Conservation (phyloP, 2,113 vertebrate species). For the Lasiurus cinereus region DNA sequence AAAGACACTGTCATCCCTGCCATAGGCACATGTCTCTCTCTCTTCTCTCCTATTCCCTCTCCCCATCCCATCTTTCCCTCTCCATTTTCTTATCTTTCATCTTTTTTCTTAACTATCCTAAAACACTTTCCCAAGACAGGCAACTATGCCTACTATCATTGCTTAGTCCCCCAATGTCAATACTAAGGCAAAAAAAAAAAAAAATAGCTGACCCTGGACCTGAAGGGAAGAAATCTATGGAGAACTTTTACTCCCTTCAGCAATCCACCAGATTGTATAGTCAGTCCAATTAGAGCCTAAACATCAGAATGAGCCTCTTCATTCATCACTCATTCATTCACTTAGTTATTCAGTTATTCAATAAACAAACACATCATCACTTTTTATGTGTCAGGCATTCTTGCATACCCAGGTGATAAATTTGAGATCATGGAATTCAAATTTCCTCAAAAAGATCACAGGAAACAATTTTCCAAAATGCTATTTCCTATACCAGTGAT, state of each 20-base stretch:
- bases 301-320: background rate
- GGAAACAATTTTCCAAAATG: constrained; percentile 15
- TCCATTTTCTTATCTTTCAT: background rate
- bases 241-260: background rate
- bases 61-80: background rate
- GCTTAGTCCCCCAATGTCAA: background rate
- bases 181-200: background rate
- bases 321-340: background rate
- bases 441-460: background rate
- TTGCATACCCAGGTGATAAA: background rate
- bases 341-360: background rate
- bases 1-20: background rate
- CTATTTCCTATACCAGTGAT: background rate
- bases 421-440: too few species aligned
- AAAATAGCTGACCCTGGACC: background rate
- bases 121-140: background rate
- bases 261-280: background rate
- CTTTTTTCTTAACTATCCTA: background rate
- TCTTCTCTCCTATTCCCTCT: background rate
- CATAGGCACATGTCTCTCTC: background rate
- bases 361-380: background rate
- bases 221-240: background rate
- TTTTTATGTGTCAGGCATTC: background rate
- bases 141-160: background rate
- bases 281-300: background rate